Conservation (phyloP, 1,140 invertebrate species). For the Hesperophylax magnus region DNA sequence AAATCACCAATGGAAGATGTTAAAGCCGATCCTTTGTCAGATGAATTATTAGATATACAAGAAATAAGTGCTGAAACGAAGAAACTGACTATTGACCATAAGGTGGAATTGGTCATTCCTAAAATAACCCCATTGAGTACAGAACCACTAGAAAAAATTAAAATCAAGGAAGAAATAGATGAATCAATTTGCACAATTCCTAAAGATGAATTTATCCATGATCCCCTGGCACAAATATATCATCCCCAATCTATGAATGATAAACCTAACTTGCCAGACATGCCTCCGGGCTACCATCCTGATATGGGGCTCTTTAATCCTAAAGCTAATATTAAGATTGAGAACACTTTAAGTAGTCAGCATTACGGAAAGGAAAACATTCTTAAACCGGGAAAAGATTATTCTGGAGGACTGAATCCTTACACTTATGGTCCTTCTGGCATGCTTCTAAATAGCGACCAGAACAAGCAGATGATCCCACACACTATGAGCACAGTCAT, state of each 20-base stretch:
- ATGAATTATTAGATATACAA: slow-evolving; percentile 43
- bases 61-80: slow-evolving; percentile 54
- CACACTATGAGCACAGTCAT: slow-evolving; percentile 70
- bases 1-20: slow-evolving; percentile 50
- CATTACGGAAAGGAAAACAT: slow-evolving; percentile 44
- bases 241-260: slow-evolving; percentile 62
- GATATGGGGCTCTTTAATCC: slow-evolving; percentile 37
- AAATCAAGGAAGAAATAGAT: slow-evolving; percentile 73
- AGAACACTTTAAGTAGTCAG: slow-evolving; percentile 18
- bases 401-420: slow-evolving; percentile 34
- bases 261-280: slow-evolving; percentile 63
- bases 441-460: slow-evolving; percentile 61
- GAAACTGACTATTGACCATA: slow-evolving; percentile 63
- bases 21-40: slow-evolving; percentile 44
- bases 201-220: slow-evolving; percentile 67
- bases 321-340: slow-evolving; percentile 38
- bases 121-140: slow-evolving; percentile 69
- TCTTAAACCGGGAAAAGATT: slow-evolving; percentile 44
- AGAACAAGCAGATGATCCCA: slow-evolving; percentile 65
- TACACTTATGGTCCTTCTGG: slow-evolving; percentile 59
- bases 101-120: slow-evolving; percentile 74
- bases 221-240: slow-evolving; percentile 66
- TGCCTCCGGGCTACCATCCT: slow-evolving; percentile 5
- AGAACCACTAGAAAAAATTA: slow-evolving; percentile 69
- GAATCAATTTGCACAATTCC: slow-evolving; percentile 65